These are phyloP conservation scores for Nothocercus nigrocapillus DNA, from an alignment of 2,113 vertebrate species.

Conservation along the genomic window DNA sequence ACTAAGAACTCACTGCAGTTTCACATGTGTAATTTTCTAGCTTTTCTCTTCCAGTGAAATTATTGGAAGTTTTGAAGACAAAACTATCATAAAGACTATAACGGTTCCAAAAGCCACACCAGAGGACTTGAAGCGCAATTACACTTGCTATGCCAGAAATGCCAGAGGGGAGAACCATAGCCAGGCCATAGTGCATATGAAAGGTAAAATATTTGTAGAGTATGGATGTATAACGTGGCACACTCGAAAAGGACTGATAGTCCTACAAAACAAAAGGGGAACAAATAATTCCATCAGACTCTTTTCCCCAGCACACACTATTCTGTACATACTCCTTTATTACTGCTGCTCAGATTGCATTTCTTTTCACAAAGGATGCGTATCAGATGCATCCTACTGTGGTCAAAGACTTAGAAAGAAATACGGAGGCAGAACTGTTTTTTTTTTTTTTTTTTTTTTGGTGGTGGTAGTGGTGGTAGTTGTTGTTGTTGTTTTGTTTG, in stretches of 20 bases:
- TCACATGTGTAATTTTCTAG: not conserved
- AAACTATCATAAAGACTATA: slow-evolving; percentile 66
- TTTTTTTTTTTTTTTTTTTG: not conserved
- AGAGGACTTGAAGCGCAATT: slow-evolving; percentile 82
- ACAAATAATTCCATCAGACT: not conserved
- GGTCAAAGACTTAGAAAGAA: not conserved
- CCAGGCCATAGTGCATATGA: slow-evolving; percentile 74
- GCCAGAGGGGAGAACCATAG: slow-evolving; percentile 58
- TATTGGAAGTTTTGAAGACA: slow-evolving; percentile 57
- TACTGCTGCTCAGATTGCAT: not conserved
- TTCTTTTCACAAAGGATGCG: accelerated
- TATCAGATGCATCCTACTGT: accelerated
- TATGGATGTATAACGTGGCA: not conserved
- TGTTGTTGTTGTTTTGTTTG: too few relatives aligned
- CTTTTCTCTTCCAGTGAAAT: slow-evolving; percentile 64
- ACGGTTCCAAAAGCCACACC: slow-evolving; percentile 76
- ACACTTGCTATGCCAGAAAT: slow-evolving; percentile 83
- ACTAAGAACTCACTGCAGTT: not conserved
- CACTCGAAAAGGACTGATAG: accelerated
- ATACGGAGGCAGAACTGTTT: not conserved
- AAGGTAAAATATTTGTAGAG: slow-evolving; percentile 66
- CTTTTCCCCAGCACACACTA: not conserved
- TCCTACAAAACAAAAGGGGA: not conserved
- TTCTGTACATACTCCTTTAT: not conserved
- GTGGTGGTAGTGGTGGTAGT: too few relatives aligned